Base-by-base conservation (phyloP, 2,113 vertebrate genomes). In the Gavialis gangeticus region DNA sequence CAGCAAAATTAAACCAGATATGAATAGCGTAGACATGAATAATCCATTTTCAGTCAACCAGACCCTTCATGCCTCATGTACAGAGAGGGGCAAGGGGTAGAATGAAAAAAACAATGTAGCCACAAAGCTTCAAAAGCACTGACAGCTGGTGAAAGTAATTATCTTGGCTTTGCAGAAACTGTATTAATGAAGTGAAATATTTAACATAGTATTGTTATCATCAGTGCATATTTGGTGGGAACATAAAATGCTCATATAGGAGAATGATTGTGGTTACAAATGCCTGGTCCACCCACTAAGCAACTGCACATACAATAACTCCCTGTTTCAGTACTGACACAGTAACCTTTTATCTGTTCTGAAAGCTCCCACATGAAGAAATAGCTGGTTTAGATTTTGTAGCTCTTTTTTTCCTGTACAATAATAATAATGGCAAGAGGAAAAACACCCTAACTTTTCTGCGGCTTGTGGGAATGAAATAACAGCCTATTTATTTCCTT, bases 341-440 rank as follows among this genome's bases (percentile, higher is more conserved):
- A 89, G 92, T 81, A 91, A 93, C 58, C 56, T 94, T 94, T 73
- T 34, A 76, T 96, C 85, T 93, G 6, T 79, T 92, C 95, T 95
- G 84, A 91, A 90, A 94, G 91, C 96, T 94, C 96, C 95, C 96
- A 94, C 97, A 0, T 82, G 82, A 91, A 95, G 93, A 97, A 92
- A 93, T 75, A 71, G 66, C 63, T 94, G 71, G 58, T 95, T 64
- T 93, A 86, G 82, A 75, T 94, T 90, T 94, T 84, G 57, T 54
- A 81, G 95, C 58, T 79, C 79, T 89, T 75, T 21, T 46, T 46
- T 46, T 9, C 28, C 60, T 95, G 86, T 27, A 30, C 73, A 79
- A 81, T 57, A 87, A 27, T n/a, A 17, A n/a, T 2, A 5, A 27
- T 5, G n/a, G 75, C 25, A 79, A 69, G 30, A 89, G 82, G 57